phyloP scores from a whole-genome alignment of 1,140 invertebrate species.

The Zaprionus tsacasi region DNA sequence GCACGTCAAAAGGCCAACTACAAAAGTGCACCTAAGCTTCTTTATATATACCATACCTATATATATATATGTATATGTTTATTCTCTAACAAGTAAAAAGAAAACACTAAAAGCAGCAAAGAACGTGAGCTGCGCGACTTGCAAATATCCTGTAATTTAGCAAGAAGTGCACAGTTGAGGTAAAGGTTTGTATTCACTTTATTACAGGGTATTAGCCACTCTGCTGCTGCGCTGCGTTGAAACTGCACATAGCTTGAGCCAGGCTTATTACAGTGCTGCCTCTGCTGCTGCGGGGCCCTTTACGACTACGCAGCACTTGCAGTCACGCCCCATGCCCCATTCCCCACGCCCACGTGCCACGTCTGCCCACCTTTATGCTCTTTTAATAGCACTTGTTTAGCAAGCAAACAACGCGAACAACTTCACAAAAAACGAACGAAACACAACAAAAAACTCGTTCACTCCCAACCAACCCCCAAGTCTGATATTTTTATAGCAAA shows the following conservation, averaged over 20 bases:
- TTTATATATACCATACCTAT: slow-evolving; percentile 25
- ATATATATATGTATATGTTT: neutral
- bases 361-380: slow-evolving; percentile 74
- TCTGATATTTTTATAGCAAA: slow-evolving; percentile 81
- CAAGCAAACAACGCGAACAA: slow-evolving; percentile 76
- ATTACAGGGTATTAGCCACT: slow-evolving; percentile 20
- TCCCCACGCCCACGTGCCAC: neutral
- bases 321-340: slow-evolving; percentile 11
- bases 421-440: slow-evolving; percentile 27
- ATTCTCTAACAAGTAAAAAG: slow-evolving; percentile 48
- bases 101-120: slow-evolving; percentile 2
- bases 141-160: slow-evolving; percentile 10
- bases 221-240: slow-evolving; percentile 19
- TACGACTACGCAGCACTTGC: slow-evolving; percentile 50
- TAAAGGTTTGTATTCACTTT: no score
- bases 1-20: slow-evolving; percentile 61
- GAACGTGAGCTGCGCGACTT: neutral
- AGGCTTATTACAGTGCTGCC: slow-evolving; percentile 54
- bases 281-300: slow-evolving; percentile 41
- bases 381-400: slow-evolving; percentile 82
- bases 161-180: neutral
- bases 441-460: slow-evolving; percentile 59
- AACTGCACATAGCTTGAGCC: slow-evolving; percentile 48
- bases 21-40: slow-evolving; percentile 76
- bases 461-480: neutral